Conservation (phyloP, 2,113 vertebrate genomes). For the Pomatorhinus ruficollis region DNA sequence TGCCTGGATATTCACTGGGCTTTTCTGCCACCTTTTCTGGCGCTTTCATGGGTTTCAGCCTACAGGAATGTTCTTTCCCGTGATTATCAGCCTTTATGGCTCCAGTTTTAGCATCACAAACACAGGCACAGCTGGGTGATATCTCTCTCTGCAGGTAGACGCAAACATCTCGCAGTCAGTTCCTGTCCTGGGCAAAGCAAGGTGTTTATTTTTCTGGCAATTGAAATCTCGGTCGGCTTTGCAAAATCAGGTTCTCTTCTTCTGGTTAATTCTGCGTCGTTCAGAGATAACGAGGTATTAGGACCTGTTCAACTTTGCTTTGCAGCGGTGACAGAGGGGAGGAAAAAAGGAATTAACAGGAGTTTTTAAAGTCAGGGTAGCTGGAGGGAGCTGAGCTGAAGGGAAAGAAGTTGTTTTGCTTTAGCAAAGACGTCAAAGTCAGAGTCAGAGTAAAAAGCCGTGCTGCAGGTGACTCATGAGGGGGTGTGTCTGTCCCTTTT, state of each 20-base stretch:
- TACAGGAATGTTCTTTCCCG: neutral
- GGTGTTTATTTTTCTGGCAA: neutral
- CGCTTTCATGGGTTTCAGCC: neutral
- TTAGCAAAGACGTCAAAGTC: neutral
- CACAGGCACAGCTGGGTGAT: neutral
- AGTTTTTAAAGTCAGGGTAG: neutral
- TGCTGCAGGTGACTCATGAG: neutral
- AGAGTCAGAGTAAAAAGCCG: neutral
- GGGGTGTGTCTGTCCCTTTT: neutral
- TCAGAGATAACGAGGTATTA: neutral
- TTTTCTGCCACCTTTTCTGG: neutral
- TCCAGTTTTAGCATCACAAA: neutral
- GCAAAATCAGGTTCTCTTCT: slow-evolving; percentile 12
- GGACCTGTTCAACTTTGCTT: neutral
- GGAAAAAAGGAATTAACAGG: neutral
- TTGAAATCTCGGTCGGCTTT: neutral
- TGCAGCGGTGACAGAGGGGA: neutral
- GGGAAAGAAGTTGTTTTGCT: slow-evolving; percentile 19
- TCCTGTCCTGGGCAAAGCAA: neutral
- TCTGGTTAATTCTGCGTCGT: neutral
- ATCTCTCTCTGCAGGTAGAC: neutral
- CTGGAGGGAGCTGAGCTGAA: neutral
- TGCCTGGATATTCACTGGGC: neutral
- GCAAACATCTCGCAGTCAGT: neutral
- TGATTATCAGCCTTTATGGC: neutral